phyloP scores from a whole-genome alignment of 2,113 vertebrate species.

The Trematomus loennbergii region DNA sequence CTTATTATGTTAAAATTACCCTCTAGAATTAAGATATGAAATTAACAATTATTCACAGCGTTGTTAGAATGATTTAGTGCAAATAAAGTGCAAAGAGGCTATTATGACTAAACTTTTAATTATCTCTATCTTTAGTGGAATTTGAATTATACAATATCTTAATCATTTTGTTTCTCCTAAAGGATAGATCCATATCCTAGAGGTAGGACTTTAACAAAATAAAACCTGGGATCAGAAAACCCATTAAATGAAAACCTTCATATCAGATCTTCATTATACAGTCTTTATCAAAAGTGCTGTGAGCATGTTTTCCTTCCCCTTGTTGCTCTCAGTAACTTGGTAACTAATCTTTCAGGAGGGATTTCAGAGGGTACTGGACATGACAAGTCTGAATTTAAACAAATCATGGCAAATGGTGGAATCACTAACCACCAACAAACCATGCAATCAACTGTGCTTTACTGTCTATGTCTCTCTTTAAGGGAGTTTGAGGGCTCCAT shows the following conservation, averaged over 20 bases:
- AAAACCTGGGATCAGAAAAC: not conserved
- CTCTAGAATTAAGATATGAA: not conserved
- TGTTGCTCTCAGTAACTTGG: not conserved
- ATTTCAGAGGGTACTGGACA: conserved; percentile 21
- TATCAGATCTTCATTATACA: conserved; percentile 4
- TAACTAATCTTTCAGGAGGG: conserved; percentile 3
- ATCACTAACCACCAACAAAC: not conserved
- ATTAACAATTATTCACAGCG: not conserved
- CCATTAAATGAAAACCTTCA: not conserved
- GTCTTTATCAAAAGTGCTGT: conserved; percentile 9
- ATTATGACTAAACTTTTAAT: not conserved
- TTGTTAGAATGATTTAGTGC: not conserved
- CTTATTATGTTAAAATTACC: not conserved
- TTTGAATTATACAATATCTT: not conserved
- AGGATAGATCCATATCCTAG: not conserved
- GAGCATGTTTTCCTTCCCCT: not conserved
- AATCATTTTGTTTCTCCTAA: not conserved
- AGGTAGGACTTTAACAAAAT: not conserved
- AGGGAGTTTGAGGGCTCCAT: conserved; percentile 92
- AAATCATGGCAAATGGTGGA: conserved; percentile 23
- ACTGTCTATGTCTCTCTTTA: conserved; percentile 41
- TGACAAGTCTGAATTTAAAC: conserved; percentile 24
- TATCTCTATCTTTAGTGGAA: conserved; percentile 3
- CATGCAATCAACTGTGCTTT: not conserved
- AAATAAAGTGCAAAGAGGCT: not conserved